These are phyloP conservation scores for Gonocerus acuteangulatus DNA, from an alignment of 2,888 invertebrate species.

Conservation along the genomic window DNA sequence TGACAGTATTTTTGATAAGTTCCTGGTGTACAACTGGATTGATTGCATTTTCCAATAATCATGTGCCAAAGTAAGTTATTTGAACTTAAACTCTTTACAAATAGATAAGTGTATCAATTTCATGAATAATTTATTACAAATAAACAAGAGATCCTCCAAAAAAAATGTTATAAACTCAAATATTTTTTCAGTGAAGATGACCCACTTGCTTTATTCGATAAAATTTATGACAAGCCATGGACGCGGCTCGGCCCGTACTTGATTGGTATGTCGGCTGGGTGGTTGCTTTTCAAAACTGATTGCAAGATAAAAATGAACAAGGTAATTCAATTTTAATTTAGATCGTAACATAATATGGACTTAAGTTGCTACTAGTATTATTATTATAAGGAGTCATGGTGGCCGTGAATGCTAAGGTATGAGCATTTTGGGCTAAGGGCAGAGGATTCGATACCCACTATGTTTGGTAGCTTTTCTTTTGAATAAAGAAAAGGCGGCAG, in stretches of 20 bases:
- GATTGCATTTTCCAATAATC: conserved; percentile 70
- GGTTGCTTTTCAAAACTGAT: conserved; percentile 74
- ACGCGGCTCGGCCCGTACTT: conserved; percentile 76
- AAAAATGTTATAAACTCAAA: no score
- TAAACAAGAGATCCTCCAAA: no score
- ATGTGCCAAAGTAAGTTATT: conserved; percentile 53
- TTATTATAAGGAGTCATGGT: no score
- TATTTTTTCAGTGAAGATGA: conserved; percentile 57
- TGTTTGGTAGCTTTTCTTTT: no score
- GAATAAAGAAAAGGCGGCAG: no score
- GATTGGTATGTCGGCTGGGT: conserved; percentile 78
- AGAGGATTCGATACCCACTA: no score
- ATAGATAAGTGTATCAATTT: no score
- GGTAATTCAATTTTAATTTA: conserved; percentile 45
- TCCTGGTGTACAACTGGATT: conserved; percentile 75
- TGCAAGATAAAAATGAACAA: conserved; percentile 67
- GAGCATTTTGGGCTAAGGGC: no score
- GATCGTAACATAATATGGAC: no score
- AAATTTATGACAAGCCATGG: conserved; percentile 87
- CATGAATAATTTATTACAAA: no score
- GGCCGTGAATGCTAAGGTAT: no score
- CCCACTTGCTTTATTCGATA: conserved; percentile 76
- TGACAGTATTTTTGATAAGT: conserved; percentile 60
- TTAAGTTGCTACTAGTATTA: no score
- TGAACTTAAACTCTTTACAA: neutral